Percentiles rank a stretch among this genome's conserved stretches.
Evolutionary conservation across 2,888 invertebrate genomes (phyloP).

Genomic region (Harpagoxenus sublaevis): DNA sequence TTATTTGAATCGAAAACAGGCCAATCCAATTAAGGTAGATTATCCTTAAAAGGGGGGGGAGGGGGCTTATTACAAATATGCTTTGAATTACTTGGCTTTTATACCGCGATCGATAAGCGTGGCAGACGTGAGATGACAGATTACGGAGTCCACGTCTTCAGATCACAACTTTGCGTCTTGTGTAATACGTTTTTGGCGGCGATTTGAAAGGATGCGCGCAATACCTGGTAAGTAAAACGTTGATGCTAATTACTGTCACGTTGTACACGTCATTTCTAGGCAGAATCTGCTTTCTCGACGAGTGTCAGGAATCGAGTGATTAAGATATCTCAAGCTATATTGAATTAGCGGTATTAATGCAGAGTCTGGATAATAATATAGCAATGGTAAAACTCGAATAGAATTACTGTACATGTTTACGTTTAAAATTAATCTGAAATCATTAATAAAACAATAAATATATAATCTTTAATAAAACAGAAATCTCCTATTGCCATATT

Average conservation of each 20-base stretch:
- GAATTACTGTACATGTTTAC: background rate
- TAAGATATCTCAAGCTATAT: conserved; percentile 16
- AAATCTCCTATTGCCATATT: background rate
- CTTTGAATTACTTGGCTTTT: conserved; percentile 28
- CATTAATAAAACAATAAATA: background rate
- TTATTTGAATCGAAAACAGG: background rate
- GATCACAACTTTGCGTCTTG: conserved; percentile 18
- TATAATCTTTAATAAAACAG: background rate
- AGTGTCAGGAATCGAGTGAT: background rate
- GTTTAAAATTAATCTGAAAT: background rate
- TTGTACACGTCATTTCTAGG: conserved; percentile 24
- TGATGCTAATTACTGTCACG: conserved; percentile 40
- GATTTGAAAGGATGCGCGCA: conserved; percentile 26
- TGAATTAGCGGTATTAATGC: background rate
- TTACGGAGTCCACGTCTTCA: conserved; percentile 8
- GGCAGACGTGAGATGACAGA: background rate
- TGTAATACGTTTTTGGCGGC: conserved; percentile 35
- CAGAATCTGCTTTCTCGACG: background rate
- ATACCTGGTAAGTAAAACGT: conserved; percentile 22
- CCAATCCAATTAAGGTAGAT: background rate
- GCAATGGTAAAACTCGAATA: background rate
- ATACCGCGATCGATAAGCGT: conserved; percentile 4
- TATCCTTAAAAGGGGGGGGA: background rate
- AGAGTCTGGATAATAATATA: conserved; percentile 12
- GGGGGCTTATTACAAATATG: background rate